Base-by-base conservation (phyloP, 35 echinoderm and acorn worm species). In the Ophioderma brevispina region DNA sequence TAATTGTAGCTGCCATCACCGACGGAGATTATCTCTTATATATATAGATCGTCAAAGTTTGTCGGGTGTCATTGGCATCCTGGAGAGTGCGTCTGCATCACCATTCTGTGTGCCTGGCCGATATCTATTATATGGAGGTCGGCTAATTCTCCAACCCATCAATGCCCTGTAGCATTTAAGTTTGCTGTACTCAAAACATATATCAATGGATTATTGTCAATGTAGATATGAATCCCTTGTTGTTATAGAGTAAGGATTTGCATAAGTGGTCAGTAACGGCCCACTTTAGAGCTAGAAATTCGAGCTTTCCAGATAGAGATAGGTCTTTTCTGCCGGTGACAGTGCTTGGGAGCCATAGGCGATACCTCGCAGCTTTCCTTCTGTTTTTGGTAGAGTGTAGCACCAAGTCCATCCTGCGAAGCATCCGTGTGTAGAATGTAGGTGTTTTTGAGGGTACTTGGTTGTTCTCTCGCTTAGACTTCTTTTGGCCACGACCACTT, bases 161-260 rank as follows among this genome's bases (percentile, higher is more conserved):
- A 34, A 32, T 96, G 94, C 0, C 94, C 94, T 40, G 86, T 89
- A 4, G 94, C 86, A 92, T 96, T 89, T 14, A 96, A 80, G 4
- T 86, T 87, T 31, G 90, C 94, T 8, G 94, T 85, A 17, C 79
- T 85, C 33, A 92, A 18, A 0, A 96, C 64, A 41, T 95, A 96
- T 0, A 90, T 92, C 4, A 96, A 64, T 10, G 89, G 94, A 42
- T 96, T 96, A 39, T 96, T 96, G 39, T 95, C 94, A 15, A 84
- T 95, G 40, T 87, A 91, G 21, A 91, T 84, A 0, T 37, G 75
- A 49, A 88, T 88, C 8, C 30, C n/a, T 5, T n/a, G n/a, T 64
- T 75, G 18, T 81, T 82, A 59, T 89, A 93, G 18, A 55, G 81
- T 0, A 94, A 76, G 50, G 90, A 94, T 13, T 86, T 70, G 6